These are phyloP conservation scores for Vicugna pacos DNA, from an alignment of 2,113 vertebrate species.

Conservation along the genomic window DNA sequence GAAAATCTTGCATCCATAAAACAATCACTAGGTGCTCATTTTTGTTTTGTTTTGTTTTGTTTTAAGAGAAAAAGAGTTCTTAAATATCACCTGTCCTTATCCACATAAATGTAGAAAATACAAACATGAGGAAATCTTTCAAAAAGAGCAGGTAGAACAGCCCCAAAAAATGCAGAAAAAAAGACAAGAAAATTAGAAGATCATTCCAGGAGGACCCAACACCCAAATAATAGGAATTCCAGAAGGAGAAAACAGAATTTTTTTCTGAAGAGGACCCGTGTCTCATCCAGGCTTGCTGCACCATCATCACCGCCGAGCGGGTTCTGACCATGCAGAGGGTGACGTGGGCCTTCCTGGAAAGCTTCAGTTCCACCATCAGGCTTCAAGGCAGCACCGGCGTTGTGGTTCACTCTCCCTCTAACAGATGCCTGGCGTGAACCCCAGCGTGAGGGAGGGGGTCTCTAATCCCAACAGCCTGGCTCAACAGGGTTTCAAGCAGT, in stretches of 20 bases:
- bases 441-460: not conserved
- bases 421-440: not conserved
- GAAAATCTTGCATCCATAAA: not conserved
- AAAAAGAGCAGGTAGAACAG: not conserved
- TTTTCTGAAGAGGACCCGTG: not conserved
- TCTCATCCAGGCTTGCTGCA: not conserved
- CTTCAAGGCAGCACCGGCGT: not conserved
- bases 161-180: not conserved
- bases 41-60: not conserved
- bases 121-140: not conserved
- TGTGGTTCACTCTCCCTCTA: not conserved
- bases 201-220: not conserved
- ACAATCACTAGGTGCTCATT: not conserved
- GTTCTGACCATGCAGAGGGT: fast-evolving
- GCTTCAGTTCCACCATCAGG: not conserved
- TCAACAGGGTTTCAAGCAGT: not conserved
- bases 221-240: not conserved
- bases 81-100: not conserved
- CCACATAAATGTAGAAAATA: not conserved
- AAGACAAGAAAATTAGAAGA: not conserved
- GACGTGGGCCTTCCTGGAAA: not conserved
- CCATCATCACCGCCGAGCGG: not conserved
- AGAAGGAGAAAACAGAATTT: not conserved
- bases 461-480: not conserved
- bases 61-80: not conserved